These are phyloP conservation scores for Scaptomyza tumidula DNA, from an alignment of 2,888 invertebrate species.

Conservation along the genomic window DNA sequence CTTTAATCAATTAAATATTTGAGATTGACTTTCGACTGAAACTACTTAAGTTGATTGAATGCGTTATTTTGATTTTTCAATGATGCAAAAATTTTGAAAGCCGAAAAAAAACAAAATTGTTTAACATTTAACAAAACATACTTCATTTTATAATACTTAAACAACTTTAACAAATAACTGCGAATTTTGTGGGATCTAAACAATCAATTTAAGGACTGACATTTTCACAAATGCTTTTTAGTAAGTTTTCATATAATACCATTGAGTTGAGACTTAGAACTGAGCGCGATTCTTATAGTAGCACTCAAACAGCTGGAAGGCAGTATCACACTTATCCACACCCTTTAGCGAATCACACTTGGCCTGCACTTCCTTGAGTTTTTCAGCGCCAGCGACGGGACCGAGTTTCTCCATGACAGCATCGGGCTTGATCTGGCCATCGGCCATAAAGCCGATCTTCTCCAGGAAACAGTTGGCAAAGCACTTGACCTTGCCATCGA, in stretches of 20 bases:
- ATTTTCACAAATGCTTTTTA: conserved; percentile 47
- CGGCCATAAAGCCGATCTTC: conserved; percentile 67
- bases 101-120: too few species aligned
- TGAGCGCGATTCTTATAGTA: conserved; percentile 59
- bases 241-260: background rate
- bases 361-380: conserved; percentile 54
- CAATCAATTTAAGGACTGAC: conserved; percentile 11
- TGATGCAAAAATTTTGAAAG: too few species aligned
- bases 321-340: conserved; percentile 74
- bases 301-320: conserved; percentile 69
- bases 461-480: conserved; percentile 82
- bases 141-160: background rate
- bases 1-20: too few species aligned
- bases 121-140: background rate
- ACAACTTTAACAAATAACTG: too few species aligned
- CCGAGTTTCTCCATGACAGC: conserved; percentile 58
- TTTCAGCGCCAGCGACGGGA: conserved; percentile 59
- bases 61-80: too few species aligned
- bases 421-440: conserved; percentile 70
- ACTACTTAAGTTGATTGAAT: too few species aligned
- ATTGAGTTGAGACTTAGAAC: conserved; percentile 27
- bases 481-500: conserved; percentile 71
- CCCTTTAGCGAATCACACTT: conserved; percentile 68
- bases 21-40: too few species aligned
- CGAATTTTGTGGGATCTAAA: background rate